These are phyloP conservation scores for Dermatemys mawii DNA, from an alignment of 2,113 vertebrate genomes.

Conservation along the genomic window DNA sequence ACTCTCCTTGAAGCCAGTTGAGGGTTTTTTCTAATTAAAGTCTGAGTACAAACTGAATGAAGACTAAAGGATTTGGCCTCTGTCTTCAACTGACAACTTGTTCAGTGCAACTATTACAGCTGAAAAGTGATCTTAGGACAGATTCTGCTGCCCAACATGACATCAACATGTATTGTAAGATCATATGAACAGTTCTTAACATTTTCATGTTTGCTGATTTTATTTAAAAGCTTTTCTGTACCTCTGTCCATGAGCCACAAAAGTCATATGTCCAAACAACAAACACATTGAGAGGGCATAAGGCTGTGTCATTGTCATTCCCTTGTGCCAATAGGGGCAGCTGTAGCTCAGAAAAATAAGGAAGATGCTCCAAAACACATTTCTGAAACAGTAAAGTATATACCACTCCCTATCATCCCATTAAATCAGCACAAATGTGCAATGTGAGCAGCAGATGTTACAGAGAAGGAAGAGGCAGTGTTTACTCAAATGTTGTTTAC, in stretches of 20 bases:
- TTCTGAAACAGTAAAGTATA: neutral
- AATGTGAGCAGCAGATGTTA: neutral
- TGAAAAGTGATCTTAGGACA: neutral
- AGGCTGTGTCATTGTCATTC: neutral
- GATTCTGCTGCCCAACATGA: neutral
- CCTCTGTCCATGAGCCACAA: neutral
- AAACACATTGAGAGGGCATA: neutral
- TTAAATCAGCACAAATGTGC: rapidly evolving
- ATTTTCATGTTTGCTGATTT: neutral
- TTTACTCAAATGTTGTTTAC: neutral
- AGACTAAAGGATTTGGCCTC: neutral
- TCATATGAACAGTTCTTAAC: neutral
- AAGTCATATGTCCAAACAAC: neutral
- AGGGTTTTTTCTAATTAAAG: neutral
- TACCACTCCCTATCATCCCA: neutral
- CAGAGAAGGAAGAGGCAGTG: neutral
- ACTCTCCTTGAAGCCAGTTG: neutral
- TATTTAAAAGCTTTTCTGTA: neutral
- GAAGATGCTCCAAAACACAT: neutral
- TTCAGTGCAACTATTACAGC: neutral
- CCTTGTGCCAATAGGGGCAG: neutral
- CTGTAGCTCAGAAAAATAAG: neutral
- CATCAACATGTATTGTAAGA: neutral
- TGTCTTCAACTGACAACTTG: neutral
- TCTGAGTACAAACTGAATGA: neutral